phyloP scores from a whole-genome alignment of 1,140 invertebrate species.

The Diachasma alloeum region DNA sequence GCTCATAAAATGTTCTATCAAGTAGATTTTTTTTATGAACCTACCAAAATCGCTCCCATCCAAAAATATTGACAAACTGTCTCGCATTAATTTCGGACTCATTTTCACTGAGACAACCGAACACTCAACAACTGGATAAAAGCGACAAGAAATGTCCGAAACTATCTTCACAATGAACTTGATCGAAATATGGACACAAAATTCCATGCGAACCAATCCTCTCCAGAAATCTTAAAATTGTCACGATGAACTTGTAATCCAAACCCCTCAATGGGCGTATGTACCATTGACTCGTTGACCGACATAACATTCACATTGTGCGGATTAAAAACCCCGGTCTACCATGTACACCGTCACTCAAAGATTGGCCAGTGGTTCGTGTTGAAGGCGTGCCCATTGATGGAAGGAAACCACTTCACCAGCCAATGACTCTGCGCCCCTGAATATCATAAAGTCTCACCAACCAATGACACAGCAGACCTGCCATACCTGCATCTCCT shows the following conservation, averaged over 20 bases:
- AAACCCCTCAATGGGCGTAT: neutral
- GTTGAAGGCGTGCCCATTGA: constrained; percentile 39
- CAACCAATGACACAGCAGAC: constrained; percentile 15
- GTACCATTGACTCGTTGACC: constrained; percentile 2
- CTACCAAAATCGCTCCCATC: too few species aligned
- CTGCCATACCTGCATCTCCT: constrained; percentile 14
- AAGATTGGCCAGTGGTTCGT: constrained; percentile 25
- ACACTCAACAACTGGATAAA: too few species aligned
- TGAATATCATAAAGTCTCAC: neutral
- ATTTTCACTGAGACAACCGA: too few species aligned
- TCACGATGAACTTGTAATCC: neutral
- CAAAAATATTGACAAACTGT: too few species aligned
- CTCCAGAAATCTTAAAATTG: neutral
- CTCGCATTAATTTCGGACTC: too few species aligned
- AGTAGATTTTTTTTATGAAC: too few species aligned
- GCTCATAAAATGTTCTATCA: too few species aligned
- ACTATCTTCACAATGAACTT: too few species aligned
- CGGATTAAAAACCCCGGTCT: neutral
- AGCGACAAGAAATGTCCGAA: too few species aligned
- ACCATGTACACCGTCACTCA: neutral
- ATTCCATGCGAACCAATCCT: neutral
- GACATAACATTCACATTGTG: constrained; percentile 3
- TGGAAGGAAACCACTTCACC: neutral
- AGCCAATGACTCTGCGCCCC: constrained; percentile 10
- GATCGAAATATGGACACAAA: neutral